Evolutionary conservation across 2,113 vertebrate genomes (phyloP).

Genomic region (Dipodomys ordii): DNA sequence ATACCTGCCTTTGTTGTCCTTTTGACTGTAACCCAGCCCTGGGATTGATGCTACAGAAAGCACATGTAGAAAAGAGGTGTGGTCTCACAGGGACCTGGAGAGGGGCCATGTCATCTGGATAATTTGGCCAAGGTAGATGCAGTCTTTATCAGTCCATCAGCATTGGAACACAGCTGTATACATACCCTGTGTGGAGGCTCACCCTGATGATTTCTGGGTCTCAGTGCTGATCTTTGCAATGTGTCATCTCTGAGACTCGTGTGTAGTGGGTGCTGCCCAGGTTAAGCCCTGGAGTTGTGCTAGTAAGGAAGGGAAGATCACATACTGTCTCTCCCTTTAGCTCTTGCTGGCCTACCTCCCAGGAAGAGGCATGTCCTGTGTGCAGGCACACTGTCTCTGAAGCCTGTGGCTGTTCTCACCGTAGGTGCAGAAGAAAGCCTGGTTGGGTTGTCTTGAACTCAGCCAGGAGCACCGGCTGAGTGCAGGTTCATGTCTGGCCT

Average conservation of each 20-base stretch:
- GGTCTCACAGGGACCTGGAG: background rate
- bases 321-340: background rate
- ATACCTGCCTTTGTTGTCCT: background rate
- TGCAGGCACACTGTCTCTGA: slow-evolving; percentile 11
- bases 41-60: background rate
- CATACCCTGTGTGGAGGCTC: background rate
- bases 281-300: background rate
- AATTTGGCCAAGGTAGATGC: background rate
- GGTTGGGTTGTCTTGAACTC: background rate
- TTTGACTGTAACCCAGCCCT: background rate
- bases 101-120: background rate
- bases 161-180: background rate
- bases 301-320: background rate
- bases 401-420: background rate
- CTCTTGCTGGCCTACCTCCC: background rate
- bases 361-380: background rate
- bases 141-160: background rate
- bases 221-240: background rate
- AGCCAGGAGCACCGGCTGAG: background rate
- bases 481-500: background rate
- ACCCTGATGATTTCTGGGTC: background rate
- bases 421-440: background rate
- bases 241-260: background rate
- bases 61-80: background rate
- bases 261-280: background rate